Base-by-base conservation (phyloP, 2,888 invertebrate species). In the Dynastes hyllus region DNA sequence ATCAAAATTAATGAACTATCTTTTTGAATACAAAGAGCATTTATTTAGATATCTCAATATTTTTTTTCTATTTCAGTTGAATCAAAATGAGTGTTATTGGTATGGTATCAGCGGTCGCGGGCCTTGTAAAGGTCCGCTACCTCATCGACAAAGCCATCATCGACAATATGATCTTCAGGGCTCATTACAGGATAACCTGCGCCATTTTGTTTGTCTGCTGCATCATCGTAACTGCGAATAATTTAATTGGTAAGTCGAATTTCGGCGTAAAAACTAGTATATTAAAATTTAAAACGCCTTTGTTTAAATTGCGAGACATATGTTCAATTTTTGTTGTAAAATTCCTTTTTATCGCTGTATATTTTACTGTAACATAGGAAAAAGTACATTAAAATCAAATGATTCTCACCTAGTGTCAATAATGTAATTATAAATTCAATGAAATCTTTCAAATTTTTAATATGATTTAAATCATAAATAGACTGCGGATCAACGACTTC, bases 91-190 rank as follows among this genome's bases (percentile, higher is more conserved):
- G 95, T 87, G 92, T 96, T 82, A 93, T 95, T 87, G 95, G 95
- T 82, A 92, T 97, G 92, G 94, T 95, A 84, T 96, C 96, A 87
- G 94, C 96, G 84, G 94, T 97, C 85, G 96, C 96, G 91, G 95
- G 96, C 90, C 96, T 96, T 89, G 93, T 97, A 85, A 96, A 96
- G 91, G 95, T 96, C 88, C 94, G 96, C 89, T 95, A 94, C 92
- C 92, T 96, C 84, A 92, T 95, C 88, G 96, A 96, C 92, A 96
- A 94, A 89, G 96, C 96, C 81, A 91, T 95, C 84, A 96, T 96
- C 86, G 96, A 97, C 91, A 97, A 96, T 89, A 94, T 95, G 93
- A 93, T 96, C 80, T 97, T 97, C 90, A 92, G 96, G 85, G 95
- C 95, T 88, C 96, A 97, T 89, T 97, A 97, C 89, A 92, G 96